phyloP scores from a whole-genome alignment of 2,888 invertebrate species.

The Agrochola lota region DNA sequence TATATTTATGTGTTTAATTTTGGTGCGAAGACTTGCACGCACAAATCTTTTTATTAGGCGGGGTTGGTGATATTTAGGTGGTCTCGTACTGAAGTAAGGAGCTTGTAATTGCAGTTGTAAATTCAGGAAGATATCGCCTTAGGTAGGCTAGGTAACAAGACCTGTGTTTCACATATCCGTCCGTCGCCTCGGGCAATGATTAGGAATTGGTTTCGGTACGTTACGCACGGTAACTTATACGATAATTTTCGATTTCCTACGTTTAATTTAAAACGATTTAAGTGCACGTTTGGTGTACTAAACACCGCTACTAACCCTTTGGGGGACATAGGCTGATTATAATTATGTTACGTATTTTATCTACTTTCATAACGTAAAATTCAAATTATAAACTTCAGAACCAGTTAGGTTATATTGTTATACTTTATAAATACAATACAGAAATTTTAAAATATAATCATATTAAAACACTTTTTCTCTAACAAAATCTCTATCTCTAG shows the following conservation, averaged over 20 bases:
- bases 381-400: no score
- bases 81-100: background rate
- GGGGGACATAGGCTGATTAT: no score
- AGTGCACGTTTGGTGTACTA: background rate
- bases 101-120: constrained; percentile 32
- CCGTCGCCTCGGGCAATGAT: background rate
- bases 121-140: constrained; percentile 20
- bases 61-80: constrained; percentile 26
- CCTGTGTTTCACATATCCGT: background rate
- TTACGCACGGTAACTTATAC: background rate
- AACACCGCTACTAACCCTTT: background rate
- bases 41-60: constrained; percentile 39
- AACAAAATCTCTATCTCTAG: no score
- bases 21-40: constrained; percentile 29
- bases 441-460: no score
- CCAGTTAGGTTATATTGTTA: no score
- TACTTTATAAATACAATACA: no score
- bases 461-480: no score
- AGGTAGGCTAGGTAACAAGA: background rate
- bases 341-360: no score
- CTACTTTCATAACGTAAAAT: no score
- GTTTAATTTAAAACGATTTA: constrained; percentile 4
- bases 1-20: constrained; percentile 65
- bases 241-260: background rate
- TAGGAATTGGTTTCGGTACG: background rate